Base-by-base conservation (phyloP, 2,113 vertebrate species). In the Saccopteryx leptura region DNA sequence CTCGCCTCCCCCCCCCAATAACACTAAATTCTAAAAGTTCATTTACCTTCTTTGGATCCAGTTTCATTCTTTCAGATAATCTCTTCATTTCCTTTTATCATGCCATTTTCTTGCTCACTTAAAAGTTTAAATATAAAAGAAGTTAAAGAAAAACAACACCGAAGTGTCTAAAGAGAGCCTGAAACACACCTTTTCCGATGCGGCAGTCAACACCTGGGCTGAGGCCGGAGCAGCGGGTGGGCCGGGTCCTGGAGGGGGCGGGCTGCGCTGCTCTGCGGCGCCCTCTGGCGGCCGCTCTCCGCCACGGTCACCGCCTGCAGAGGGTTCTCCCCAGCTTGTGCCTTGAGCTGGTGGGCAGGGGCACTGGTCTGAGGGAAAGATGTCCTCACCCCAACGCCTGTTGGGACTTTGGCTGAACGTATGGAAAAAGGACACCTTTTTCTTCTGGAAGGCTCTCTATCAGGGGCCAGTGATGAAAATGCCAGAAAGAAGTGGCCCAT, bases 231-330 rank as follows among this genome's bases (percentile, higher is more conserved):
- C 3, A 18, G 78, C 82, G 72, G 33, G 0, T 46, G 58, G 26
- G 21, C n/a, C 8, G 1, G 52, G 82, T 58, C 78, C 50, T 5
- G 88, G 82, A 96, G 88, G 96, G 97, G 97, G 85, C 92, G 7
- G 96, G 65, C 91, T 54, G 68, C 4, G 63, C 97, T 95, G 96
- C 97, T 98, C 96, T 76, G 84, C 83, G 11, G 91, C 94, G 96
- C 97, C 97, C 97, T 98, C 97, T 98, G 97, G 94, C 86, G 97
- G 95, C 76, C 65, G 1, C 75, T 91, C 26, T 23, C 50, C 0
- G 23, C 31, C 95, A 94, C 2, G 88, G 97, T 75, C 93, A 1
- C 82, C 31, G 9, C 17, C 21, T 2, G 12, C 31, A 6, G 39
- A 72, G 84, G 79, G 60, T 23, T 80, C 56, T 74, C 46, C 58